Conservation (phyloP, 2,888 invertebrate species). For the Philopedon plagiatum region DNA sequence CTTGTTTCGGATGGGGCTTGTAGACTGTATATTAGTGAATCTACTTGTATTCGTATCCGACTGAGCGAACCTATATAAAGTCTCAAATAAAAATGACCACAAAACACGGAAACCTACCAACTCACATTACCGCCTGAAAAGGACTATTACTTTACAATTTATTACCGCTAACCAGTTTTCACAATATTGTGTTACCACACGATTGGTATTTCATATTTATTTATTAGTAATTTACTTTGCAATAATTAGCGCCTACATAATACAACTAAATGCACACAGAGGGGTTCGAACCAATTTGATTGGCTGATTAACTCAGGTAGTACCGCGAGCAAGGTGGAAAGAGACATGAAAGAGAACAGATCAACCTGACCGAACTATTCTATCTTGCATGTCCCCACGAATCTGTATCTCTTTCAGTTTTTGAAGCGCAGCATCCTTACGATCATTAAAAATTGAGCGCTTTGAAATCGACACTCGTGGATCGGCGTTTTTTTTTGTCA, state of each 20-base stretch:
- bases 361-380: conserved; percentile 50
- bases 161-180: conserved; percentile 49
- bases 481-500: neutral
- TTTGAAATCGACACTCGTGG: conserved; percentile 1
- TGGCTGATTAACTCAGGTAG: conserved; percentile 49
- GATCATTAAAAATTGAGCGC: conserved; percentile 17
- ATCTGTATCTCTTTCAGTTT: conserved; percentile 45
- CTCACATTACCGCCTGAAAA: conserved; percentile 35
- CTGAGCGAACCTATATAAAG: neutral
- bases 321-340: conserved; percentile 43
- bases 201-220: conserved; percentile 46
- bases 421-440: conserved; percentile 31
- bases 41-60: neutral
- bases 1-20: no score
- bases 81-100: conserved; percentile 3
- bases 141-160: conserved; percentile 43
- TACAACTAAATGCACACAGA: conserved; percentile 39
- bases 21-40: neutral
- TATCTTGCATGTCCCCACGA: conserved; percentile 47
- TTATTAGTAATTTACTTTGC: conserved; percentile 44
- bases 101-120: conserved; percentile 34
- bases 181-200: conserved; percentile 50
- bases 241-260: conserved; percentile 50
- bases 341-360: conserved; percentile 47
- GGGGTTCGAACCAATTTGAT: conserved; percentile 37